Base-by-base conservation (phyloP, 2,113 vertebrate species). In the Pyrgilauda ruficollis region DNA sequence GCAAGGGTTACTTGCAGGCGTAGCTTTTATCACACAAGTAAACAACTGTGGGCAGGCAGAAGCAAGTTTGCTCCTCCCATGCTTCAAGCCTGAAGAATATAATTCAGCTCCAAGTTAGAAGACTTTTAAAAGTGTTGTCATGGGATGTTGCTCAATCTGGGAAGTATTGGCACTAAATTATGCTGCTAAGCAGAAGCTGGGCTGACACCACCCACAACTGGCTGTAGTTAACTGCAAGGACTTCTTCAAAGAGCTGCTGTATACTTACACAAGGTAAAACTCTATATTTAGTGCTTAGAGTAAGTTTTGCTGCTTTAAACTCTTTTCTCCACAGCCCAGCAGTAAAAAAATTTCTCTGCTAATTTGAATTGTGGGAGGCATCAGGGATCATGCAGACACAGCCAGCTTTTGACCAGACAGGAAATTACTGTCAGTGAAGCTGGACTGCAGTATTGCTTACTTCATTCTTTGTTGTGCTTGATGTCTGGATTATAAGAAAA, bases 61-160 rank as follows among this genome's bases (percentile, higher is more conserved):
- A 88, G 75, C 89, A 93, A 89, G 73, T 92, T 95, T 96, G 95
- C 96, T 94, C 95, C 95, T 93, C 95, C 96, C 96, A 92, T 84
- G 76, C 64, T 92, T 86, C 10, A 19, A 84, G 91, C 56, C 52
- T 78, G 84, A 90, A 89, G 33, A 84, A 64, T 78, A 91, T 72
- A 83, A 94, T 94, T 94, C 73, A 93, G 84, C 76, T 93, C 49
- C n/a, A 92, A 90, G 41, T 74, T 82, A 47, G 37, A 81, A 89
- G 66, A 64, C 59, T 76, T 86, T 87, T 56, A 52, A 18, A 78
- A 89, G 31, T 35, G 53, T 78, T 93, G 68, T 81, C 86, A 84
- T 63, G 69, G 73, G 68, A 84, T 33, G 8, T 85, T 86, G 56
- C 68, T 84, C 68, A 67, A 5, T 81, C 47, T 78, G 73, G 56